Percentiles rank a stretch among this genome's conserved stretches.
Evolutionary conservation across 2,113 vertebrate species (phyloP).

Genomic region (Pelobates fuscus): DNA sequence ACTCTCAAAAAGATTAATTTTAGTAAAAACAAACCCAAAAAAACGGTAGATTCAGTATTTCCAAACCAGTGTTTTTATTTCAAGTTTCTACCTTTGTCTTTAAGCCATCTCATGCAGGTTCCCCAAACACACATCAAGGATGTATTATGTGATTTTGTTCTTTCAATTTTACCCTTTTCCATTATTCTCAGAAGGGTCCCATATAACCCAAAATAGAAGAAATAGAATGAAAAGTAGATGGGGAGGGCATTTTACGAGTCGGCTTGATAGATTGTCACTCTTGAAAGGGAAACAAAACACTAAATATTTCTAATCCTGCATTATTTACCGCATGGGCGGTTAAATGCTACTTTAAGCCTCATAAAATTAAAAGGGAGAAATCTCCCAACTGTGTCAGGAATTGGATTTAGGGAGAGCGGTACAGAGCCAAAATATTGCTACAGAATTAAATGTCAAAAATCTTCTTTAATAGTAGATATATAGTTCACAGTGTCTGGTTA

Average conservation of each 20-base stretch:
- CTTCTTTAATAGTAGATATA: conserved; percentile 98
- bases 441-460: conserved; percentile 99
- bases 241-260: conserved; percentile 67
- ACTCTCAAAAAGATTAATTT: too few species aligned
- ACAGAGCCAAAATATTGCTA: conserved; percentile 96
- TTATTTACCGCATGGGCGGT: conserved; percentile 97
- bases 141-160: conserved; percentile 53
- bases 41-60: too few species aligned
- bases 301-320: conserved; percentile 96
- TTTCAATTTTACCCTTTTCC: conserved; percentile 64
- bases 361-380: conserved; percentile 96
- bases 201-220: conserved; percentile 66
- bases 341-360: conserved; percentile 97
- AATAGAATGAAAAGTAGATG: conserved; percentile 31
- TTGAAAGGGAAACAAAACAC: conserved; percentile 94
- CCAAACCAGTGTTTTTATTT: too few species aligned
- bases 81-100: too few species aligned
- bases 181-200: conserved; percentile 60
- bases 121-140: conserved; percentile 53
- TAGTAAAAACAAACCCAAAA: too few species aligned
- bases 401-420: conserved; percentile 94
- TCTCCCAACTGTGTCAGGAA: conserved; percentile 87
- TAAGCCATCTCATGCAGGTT: conserved; percentile 1
- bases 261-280: conserved; percentile 82
- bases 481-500: conserved; percentile 97